These are phyloP conservation scores for Deilephila elpenor DNA, from an alignment of 2,888 invertebrate species.

Conservation along the genomic window DNA sequence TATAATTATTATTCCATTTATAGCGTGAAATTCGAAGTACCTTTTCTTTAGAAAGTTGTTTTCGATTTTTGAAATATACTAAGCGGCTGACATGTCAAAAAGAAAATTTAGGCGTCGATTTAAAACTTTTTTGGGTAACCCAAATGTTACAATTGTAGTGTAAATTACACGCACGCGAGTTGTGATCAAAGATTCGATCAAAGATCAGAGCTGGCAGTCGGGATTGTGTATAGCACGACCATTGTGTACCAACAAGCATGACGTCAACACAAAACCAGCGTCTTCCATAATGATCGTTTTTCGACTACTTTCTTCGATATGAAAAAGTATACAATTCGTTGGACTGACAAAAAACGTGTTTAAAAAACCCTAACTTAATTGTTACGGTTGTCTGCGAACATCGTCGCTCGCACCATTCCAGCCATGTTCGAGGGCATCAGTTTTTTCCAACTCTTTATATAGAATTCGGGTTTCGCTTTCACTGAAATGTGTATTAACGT, in stretches of 20 bases:
- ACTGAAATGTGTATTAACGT: constrained; percentile 60
- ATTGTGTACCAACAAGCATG: constrained; percentile 50
- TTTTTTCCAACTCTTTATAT: constrained; percentile 48
- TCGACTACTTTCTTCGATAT: constrained; percentile 70
- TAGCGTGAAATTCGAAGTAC: constrained; percentile 12
- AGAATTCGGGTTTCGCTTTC: constrained; percentile 66
- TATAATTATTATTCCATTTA: constrained; percentile 10
- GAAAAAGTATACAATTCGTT: constrained; percentile 54
- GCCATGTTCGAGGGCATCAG: constrained; percentile 39
- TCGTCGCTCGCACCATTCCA: constrained; percentile 3
- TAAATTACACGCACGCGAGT: constrained; percentile 52
- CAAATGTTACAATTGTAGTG: constrained; percentile 44
- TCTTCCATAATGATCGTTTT: constrained; percentile 66
- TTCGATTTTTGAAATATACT: not conserved
- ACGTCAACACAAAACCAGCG: constrained; percentile 56
- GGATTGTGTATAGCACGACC: constrained; percentile 36
- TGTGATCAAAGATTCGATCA: constrained; percentile 51
- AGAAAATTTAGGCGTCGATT: constrained; percentile 2
- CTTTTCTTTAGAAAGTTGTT: constrained; percentile 25
- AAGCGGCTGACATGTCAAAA: not conserved
- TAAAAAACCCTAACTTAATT: constrained; percentile 77
- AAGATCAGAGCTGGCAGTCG: constrained; percentile 39
- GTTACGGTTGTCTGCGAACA: constrained; percentile 64
- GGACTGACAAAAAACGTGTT: constrained; percentile 48
- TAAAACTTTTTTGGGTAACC: constrained; percentile 39